These are phyloP conservation scores for Wasmannia auropunctata DNA, from an alignment of 1,140 invertebrate species.

Conservation along the genomic window DNA sequence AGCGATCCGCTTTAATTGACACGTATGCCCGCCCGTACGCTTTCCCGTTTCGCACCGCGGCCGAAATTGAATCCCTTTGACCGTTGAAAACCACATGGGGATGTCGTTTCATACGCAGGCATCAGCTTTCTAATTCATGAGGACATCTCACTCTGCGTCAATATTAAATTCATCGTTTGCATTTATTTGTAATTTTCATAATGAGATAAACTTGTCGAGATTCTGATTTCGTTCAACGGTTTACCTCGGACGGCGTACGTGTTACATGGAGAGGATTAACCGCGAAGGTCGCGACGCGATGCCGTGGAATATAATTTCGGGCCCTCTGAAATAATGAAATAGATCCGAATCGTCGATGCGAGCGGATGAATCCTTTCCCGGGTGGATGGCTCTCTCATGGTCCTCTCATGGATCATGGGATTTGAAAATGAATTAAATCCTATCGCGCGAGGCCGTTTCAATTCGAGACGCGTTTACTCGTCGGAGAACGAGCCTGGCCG, in stretches of 20 bases:
- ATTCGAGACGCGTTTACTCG: slow-evolving; percentile 80
- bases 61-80: slow-evolving; percentile 48
- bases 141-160: background rate
- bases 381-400: slow-evolving; percentile 58
- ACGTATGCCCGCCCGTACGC: slow-evolving; percentile 64
- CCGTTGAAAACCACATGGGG: background rate
- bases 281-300: background rate
- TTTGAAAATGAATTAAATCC: slow-evolving; percentile 83
- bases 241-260: background rate
- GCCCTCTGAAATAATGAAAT: slow-evolving; percentile 47
- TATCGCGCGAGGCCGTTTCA: slow-evolving; percentile 76
- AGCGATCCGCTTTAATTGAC: slow-evolving; percentile 67
- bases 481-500: slow-evolving; percentile 71
- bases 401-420: slow-evolving; percentile 81
- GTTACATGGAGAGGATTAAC: slow-evolving; percentile 7
- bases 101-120: background rate
- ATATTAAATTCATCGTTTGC: background rate
- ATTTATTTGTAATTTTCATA: background rate
- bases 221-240: background rate
- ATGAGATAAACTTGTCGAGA: background rate
- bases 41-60: background rate
- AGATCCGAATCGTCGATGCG: background rate
- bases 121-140: background rate
- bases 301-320: slow-evolving; percentile 14
- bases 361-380: slow-evolving; percentile 40